Conservation (phyloP, 1,140 invertebrate genomes). For the Aphis gossypii region DNA sequence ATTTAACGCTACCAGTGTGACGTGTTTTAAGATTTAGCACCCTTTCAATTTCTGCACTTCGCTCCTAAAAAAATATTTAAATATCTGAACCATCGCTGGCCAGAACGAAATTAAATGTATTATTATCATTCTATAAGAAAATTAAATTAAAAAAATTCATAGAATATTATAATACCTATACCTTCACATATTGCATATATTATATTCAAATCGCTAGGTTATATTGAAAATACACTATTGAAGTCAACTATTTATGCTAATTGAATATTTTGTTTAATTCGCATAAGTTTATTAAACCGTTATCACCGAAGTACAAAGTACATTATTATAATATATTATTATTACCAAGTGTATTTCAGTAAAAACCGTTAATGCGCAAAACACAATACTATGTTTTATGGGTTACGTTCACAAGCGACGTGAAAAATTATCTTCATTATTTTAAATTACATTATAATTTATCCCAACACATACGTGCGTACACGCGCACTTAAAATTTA, state of each 20-base stretch:
- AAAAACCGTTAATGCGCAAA: constrained; percentile 11
- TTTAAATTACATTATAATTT: constrained; percentile 14
- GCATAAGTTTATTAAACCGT: background rate
- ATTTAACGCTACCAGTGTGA: too few species aligned
- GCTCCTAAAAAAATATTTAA: background rate
- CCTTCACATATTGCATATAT: too few species aligned
- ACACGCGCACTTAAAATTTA: background rate
- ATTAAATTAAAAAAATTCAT: too few species aligned
- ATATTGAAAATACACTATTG: background rate
- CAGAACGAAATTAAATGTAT: too few species aligned
- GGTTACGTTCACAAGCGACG: background rate
- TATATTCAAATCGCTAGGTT: too few species aligned
- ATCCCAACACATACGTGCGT: background rate
- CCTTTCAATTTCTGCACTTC: background rate
- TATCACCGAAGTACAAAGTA: background rate
- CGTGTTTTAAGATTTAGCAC: background rate
- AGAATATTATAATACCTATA: too few species aligned
- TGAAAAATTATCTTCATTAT: background rate
- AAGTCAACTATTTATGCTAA: background rate
- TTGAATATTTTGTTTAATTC: background rate
- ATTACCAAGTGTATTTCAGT: background rate
- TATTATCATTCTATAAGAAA: too few species aligned
- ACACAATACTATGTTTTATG: background rate
- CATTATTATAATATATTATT: background rate
- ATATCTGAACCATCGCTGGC: background rate